Evolutionary conservation across 1,140 invertebrate genomes (phyloP), one percentile per base, ranked within the genome.

Genomic region (Formica selysi): DNA sequence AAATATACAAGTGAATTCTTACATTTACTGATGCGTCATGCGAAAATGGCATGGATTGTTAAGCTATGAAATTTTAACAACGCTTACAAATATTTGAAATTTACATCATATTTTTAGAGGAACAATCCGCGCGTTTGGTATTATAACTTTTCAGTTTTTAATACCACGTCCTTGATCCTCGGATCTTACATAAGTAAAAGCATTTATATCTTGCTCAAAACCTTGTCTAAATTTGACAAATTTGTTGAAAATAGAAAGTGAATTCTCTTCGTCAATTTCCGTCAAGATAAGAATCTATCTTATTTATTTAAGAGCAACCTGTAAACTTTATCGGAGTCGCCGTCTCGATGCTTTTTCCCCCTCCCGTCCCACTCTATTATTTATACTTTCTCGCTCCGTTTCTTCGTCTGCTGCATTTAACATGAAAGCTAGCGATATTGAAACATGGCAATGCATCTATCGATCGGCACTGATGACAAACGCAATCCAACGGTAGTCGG

Each of bases 371-470:
- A 22, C 64, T 13, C 61, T 67, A 73, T 73, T 81, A 61, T 81
- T 73, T 81, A 61, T 73, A 61, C 79, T 73, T 73, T 81, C 48
- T 11, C 67, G 79, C 79, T 36, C 38, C 38, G 67, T 51, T 81
- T 80, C 76, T 41, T 74, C 68, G 68, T 74, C 11, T 13, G 26
- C 54, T 74, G 68, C 79, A 74, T 81, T 81, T 81, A 81, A 81
- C 79, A 71, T 81, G 79, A 81, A 81, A 83, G 68, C 67, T 48
- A 22, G 79, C 79, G 67, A 83, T 83, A 83, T 83, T 61, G 68
- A 73, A 26, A 51, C 79, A 81, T 62, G 54, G 79, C 61, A 74
- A 83, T 83, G 68, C 38, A 74, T 44, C 79, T 64, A 83, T 83
- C 41, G 79, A 74, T 83, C 79, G 79, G 32, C 6, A 48, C 62